Evolutionary conservation across 2,113 vertebrate genomes (phyloP), one percentile per base, ranked within the genome.

Genomic region (Mesembrinibis cayennensis): DNA sequence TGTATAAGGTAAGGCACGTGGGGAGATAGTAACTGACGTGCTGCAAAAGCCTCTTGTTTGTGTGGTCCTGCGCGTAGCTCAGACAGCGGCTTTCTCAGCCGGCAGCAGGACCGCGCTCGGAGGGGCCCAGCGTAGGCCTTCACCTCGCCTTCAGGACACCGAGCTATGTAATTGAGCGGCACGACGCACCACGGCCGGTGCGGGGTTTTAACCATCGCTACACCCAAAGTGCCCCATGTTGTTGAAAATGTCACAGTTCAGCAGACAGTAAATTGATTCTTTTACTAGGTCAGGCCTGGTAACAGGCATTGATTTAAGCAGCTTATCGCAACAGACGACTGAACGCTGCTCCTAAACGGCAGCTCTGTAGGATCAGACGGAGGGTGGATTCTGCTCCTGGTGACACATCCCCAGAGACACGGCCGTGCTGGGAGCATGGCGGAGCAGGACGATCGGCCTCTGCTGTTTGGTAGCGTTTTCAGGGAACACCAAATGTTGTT

Each of bases 111-210:
- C 25, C 45, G 85, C 45, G 36, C 52, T 3, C 5, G 0, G 19
- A 52, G 89, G 77, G 27, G 45, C 74, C 72, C 62, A 44, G 61
- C 0, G 2, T 4, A 29, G 73, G 44, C 2, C 8, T 53, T 74
- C 65, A 91, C 96, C 93, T 65, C 10, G 0, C 2, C 5, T 44
- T 82, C 85, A 90, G 95, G 95, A 94, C 96, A 85, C 5, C 0
- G 1, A 11, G 11, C 94, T 96, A 93, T 0, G 0, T 82, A 96
- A 96, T 26, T 6, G 23, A 34, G 62, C 23, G 0, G 11, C 5
- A 19, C 0, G 4, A 32, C 4, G 3, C 10, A 1, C 47, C 30
- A 10, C 0, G 1, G 47, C 38, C 5, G 0, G 13, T 5, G 47
- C 8, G 66, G 58, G 36, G 19, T 7, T 91, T 84, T 50, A 82